These are phyloP conservation scores for Notodonta dromedarius DNA, from an alignment of 2,888 invertebrate genomes.

Conservation along the genomic window DNA sequence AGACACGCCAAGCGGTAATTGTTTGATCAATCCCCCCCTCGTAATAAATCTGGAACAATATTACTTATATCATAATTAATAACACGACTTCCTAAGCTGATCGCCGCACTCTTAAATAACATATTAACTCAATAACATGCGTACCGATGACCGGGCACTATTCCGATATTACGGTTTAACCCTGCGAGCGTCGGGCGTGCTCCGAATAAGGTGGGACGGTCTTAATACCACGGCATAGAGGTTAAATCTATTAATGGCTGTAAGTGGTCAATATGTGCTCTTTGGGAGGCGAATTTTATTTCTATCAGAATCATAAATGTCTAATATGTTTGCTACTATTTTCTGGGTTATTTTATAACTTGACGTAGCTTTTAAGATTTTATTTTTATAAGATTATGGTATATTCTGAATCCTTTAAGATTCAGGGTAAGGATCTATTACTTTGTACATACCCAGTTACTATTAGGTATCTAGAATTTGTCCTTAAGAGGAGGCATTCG, in stretches of 20 bases:
- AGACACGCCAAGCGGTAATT: no score
- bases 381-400: no score
- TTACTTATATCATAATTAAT: neutral
- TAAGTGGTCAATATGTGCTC: neutral
- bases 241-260: neutral
- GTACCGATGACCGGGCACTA: neutral
- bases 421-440: no score
- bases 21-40: neutral
- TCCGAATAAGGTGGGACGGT: neutral
- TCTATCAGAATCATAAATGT: neutral
- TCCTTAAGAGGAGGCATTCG: no score
- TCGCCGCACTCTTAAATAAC: slow-evolving; percentile 1
- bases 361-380: no score
- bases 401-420: no score
- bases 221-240: neutral
- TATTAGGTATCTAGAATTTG: no score
- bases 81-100: neutral
- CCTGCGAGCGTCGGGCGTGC: neutral
- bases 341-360: no score
- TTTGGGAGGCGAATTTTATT: neutral
- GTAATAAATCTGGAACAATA: neutral
- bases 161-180: neutral
- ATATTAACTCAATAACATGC: slow-evolving; percentile 6
- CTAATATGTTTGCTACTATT: no score
- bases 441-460: no score